Conservation (phyloP, 2,888 invertebrate species). For the Lutraria lutraria region DNA sequence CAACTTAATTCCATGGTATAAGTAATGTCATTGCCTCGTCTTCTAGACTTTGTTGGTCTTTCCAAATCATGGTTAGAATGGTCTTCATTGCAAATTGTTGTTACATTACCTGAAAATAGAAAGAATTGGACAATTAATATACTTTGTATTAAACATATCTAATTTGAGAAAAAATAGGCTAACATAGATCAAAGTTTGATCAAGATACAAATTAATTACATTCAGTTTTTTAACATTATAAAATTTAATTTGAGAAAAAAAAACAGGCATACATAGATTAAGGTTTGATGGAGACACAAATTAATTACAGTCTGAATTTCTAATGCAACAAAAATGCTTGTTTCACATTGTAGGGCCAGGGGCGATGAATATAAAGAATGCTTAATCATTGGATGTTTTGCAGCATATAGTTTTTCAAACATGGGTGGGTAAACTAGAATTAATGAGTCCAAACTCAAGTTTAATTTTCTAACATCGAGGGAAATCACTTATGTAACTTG, state of each 20-base stretch:
- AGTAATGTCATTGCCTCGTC: slow-evolving; percentile 23
- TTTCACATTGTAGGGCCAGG: not conserved
- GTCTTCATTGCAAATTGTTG: not conserved
- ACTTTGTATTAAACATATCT: too few species aligned
- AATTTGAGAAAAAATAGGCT: too few species aligned
- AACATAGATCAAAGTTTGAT: too few species aligned
- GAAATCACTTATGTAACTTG: not conserved
- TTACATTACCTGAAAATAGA: not conserved
- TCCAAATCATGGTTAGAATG: not conserved
- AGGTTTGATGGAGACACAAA: too few species aligned
- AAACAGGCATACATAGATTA: too few species aligned
- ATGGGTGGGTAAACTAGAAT: not conserved
- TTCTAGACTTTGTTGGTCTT: not conserved
- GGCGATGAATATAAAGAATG: not conserved
- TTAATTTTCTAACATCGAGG: not conserved
- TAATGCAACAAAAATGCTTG: slow-evolving; percentile 16
- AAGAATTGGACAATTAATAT: not conserved
- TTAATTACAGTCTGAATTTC: not conserved
- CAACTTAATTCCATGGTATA: slow-evolving; percentile 38
- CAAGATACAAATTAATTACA: too few species aligned
- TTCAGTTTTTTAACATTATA: too few species aligned
- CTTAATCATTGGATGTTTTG: not conserved
- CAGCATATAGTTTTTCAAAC: not conserved
- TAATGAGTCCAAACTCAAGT: not conserved
- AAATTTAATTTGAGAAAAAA: too few species aligned